These are phyloP conservation scores for Peucedramus taeniatus DNA, from an alignment of 2,113 vertebrate genomes.

Conservation along the genomic window DNA sequence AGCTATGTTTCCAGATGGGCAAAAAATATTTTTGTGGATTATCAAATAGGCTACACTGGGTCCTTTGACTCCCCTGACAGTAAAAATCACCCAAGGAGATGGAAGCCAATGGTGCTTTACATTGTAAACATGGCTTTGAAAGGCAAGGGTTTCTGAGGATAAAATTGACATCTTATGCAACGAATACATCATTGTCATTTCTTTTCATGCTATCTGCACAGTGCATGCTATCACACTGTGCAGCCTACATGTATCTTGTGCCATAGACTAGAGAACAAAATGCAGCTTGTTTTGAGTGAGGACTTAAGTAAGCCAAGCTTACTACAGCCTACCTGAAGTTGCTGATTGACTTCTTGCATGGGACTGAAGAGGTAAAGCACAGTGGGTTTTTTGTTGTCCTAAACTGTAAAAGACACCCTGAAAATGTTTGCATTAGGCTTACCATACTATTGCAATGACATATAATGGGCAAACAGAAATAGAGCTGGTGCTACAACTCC, in stretches of 20 bases:
- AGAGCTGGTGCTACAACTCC: background rate
- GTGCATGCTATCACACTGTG: no score
- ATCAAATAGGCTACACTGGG: background rate
- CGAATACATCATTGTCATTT: background rate
- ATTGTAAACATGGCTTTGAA: background rate
- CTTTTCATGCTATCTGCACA: background rate
- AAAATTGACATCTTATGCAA: background rate
- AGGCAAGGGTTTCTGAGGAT: background rate
- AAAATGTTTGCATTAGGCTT: background rate
- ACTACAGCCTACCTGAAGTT: background rate
- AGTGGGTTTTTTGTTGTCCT: background rate
- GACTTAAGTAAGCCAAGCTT: background rate
- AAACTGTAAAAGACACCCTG: background rate
- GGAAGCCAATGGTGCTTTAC: background rate
- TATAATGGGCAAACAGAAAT: background rate
- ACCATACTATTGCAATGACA: background rate
- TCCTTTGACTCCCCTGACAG: background rate
- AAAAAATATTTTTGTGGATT: background rate
- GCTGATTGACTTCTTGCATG: background rate
- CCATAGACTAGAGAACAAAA: background rate
- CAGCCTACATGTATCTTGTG: accelerated
- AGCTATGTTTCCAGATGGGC: accelerated
- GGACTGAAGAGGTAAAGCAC: background rate
- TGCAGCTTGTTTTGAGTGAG: background rate
- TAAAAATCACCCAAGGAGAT: background rate